Percentiles rank a stretch among this genome's conserved stretches.
Conservation (phyloP, 2,888 invertebrate species). For the Thecophora atra region DNA sequence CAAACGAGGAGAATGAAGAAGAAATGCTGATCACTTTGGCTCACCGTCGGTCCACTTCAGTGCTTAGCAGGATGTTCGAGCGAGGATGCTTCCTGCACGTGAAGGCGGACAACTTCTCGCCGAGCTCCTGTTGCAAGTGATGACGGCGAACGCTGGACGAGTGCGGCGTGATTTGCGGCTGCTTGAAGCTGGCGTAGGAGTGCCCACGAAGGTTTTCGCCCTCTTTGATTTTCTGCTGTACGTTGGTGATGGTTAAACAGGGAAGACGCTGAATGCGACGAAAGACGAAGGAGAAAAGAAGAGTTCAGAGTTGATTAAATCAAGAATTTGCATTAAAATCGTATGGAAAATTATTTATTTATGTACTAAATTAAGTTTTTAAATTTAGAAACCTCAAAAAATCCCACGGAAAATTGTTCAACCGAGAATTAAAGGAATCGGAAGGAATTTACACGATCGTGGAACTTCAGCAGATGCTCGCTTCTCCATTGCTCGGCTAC, state of each 20-base stretch:
- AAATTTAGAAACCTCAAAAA: too few relatives aligned
- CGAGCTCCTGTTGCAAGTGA: slow-evolving; percentile 49
- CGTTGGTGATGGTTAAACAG: slow-evolving; percentile 58
- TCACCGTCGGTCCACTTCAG: slow-evolving; percentile 55
- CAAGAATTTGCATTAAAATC: too few relatives aligned
- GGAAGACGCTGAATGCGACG: slow-evolving; percentile 54
- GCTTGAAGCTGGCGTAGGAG: slow-evolving; percentile 56
- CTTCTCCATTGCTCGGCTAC: not conserved
- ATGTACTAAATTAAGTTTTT: too few relatives aligned
- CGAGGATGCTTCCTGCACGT: slow-evolving; percentile 56
- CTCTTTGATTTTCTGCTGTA: slow-evolving; percentile 59
- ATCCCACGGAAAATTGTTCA: not conserved
- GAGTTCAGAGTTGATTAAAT: too few relatives aligned
- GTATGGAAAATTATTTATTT: too few relatives aligned
- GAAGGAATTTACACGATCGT: not conserved
- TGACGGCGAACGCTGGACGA: slow-evolving; percentile 43
- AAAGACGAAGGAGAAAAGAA: not conserved
- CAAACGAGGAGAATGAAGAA: too few relatives aligned
- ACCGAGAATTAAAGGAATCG: not conserved
- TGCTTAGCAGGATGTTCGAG: slow-evolving; percentile 51
- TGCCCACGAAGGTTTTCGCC: slow-evolving; percentile 49
- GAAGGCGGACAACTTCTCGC: slow-evolving; percentile 45
- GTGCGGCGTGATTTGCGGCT: slow-evolving; percentile 38
- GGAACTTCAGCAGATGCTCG: not conserved
- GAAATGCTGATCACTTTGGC: slow-evolving; percentile 16